Base-by-base conservation (phyloP, 2,888 invertebrate species). In the Chloroclystis v-ata region DNA sequence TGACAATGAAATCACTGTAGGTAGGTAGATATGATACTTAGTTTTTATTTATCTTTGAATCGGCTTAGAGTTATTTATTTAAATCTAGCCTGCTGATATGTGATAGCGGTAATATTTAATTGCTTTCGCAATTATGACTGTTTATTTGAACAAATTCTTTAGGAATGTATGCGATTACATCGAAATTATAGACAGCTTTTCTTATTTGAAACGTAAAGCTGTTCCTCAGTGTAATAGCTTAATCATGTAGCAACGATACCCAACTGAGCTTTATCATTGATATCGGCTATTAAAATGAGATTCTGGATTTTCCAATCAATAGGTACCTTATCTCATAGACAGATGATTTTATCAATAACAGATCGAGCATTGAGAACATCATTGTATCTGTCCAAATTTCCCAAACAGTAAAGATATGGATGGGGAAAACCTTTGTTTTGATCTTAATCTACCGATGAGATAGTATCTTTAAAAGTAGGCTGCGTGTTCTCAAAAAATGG, bases 1-100 rank as follows among this genome's bases (percentile, higher is more conserved):
- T 16, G 16, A 24, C 40, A 35, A 20, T 28, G 9, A 49, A 56
- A 56, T 56, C 56, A 43, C 54, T 57, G 60, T 54, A n/a, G n/a
- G n/a, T n/a, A n/a, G n/a, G 20, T 20, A 20, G 20, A 32, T 39
- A 53, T 39, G 33, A 56, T 56, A 54, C 49, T 51, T 49, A 46
- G 41, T 32, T 33, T 53, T 50, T 37, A 48, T 11, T 57, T 59
- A 60, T 56, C 63, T 37, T 28, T 10, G 39, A 20, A 20, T 20
- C 51, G 50, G 52, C 49, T 49, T 54, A 35, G 35, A 20, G 37
- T 54, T 40, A 48, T 48, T 54, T 26, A 30, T 53, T 49, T 14
- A 43, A 51, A 56, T 54, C 53, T 43, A 37, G 14, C 26, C 28
- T 8, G 38, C 28, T 39, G 35, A 46, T 46, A 37, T 4, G 35